Evolutionary conservation across 1,140 invertebrate genomes (phyloP).

Genomic region (Halesus radiatus): DNA sequence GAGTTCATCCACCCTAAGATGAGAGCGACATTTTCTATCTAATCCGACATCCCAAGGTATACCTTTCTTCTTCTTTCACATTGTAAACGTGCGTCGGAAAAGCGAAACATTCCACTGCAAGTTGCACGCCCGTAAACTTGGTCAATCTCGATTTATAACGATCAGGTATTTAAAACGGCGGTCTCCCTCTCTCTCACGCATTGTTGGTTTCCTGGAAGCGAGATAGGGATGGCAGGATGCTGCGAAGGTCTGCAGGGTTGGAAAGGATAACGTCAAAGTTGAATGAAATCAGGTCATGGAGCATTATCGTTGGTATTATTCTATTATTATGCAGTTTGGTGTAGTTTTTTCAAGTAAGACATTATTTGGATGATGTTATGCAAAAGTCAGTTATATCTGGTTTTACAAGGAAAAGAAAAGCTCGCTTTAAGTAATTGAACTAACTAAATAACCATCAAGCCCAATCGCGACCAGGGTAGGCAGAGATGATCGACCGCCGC

Average conservation of each 20-base stretch:
- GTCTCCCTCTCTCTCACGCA: background rate
- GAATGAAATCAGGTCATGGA: constrained; percentile 56
- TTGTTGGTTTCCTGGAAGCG: background rate
- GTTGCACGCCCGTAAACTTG: constrained; percentile 45
- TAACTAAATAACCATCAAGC: too few species aligned
- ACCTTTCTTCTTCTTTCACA: constrained; percentile 14
- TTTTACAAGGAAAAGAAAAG: too few species aligned
- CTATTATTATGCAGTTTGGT: too few species aligned
- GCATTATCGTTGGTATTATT: constrained; percentile 43
- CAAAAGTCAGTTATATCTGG: too few species aligned
- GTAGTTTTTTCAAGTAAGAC: too few species aligned
- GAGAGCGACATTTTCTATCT: constrained; percentile 12
- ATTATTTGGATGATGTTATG: too few species aligned
- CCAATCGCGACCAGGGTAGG: too few species aligned
- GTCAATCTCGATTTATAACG: constrained; percentile 32
- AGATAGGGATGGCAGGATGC: background rate
- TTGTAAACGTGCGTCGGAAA: background rate
- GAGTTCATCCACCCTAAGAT: constrained; percentile 47
- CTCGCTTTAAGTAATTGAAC: too few species aligned
- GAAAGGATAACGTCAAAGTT: constrained; percentile 55
- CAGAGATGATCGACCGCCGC: too few species aligned
- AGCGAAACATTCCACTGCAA: background rate
- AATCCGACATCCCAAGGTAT: background rate
- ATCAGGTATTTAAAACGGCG: background rate
- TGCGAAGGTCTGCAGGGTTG: background rate